Conservation (phyloP, 2,797 vertebrate genomes). For the Lophura swinhoii region DNA sequence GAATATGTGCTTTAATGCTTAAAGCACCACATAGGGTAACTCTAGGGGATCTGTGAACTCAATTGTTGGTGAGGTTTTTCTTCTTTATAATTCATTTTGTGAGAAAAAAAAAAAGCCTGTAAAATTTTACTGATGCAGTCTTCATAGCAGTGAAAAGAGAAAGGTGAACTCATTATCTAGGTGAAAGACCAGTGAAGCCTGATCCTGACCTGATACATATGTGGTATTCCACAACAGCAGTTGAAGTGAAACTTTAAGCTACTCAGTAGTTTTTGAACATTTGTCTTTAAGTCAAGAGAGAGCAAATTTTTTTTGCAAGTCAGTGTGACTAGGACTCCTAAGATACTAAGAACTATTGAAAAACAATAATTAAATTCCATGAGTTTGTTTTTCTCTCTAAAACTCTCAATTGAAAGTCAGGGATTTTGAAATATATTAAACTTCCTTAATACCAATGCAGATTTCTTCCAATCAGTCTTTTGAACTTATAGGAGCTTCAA, state of each 20-base stretch:
- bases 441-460: neutral
- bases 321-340: neutral
- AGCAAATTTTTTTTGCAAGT: neutral
- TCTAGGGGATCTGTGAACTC: neutral
- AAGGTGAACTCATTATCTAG: neutral
- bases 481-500: neutral
- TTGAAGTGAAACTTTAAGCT: neutral
- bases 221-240: neutral
- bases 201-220: neutral
- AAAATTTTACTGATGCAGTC: neutral
- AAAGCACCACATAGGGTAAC: neutral
- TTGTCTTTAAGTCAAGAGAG: neutral
- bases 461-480: neutral
- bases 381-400: neutral
- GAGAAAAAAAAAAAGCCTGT: neutral
- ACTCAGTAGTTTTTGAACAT: neutral
- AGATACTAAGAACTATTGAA: neutral
- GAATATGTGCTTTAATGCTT: constrained; percentile 19
- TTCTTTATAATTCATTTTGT: neutral
- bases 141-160: neutral
- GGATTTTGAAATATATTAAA: rapidly evolving
- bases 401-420: neutral
- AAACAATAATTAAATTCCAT: neutral
- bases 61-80: neutral
- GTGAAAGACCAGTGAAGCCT: neutral